Evolutionary conservation across 1,140 invertebrate genomes (phyloP).

Genomic region (Pseudomyrmex pallidus): DNA sequence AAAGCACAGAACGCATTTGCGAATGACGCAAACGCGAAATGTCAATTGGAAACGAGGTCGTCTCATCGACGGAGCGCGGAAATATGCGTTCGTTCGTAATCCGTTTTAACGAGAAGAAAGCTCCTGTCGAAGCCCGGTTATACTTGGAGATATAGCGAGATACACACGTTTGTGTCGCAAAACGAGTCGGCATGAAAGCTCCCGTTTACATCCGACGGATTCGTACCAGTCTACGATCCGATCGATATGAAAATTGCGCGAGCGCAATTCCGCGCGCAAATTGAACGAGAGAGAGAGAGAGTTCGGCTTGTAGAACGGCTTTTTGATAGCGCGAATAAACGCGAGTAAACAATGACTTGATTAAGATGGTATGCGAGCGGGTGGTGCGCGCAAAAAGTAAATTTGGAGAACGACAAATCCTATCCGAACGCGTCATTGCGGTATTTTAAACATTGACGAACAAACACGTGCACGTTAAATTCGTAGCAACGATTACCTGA

Average conservation of each 20-base stretch:
- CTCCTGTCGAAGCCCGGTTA: slow-evolving; percentile 23
- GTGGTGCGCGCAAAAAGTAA: neutral
- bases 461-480: neutral
- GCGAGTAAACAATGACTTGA: slow-evolving; percentile 29
- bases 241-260: slow-evolving; percentile 33
- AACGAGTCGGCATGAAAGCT: slow-evolving; percentile 48
- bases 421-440: neutral
- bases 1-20: neutral
- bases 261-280: slow-evolving; percentile 3
- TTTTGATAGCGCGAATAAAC: slow-evolving; percentile 29
- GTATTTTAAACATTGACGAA: neutral
- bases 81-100: slow-evolving; percentile 35
- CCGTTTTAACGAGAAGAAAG: slow-evolving; percentile 49
- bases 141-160: neutral
- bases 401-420: neutral
- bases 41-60: slow-evolving; percentile 51
- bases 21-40: neutral
- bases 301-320: neutral
- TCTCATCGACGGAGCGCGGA: slow-evolving; percentile 22
- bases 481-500: too few relatives aligned
- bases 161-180: slow-evolving; percentile 16
- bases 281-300: neutral
- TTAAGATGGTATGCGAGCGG: slow-evolving; percentile 6
- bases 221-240: neutral
- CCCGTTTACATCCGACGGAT: neutral